Evolutionary conservation across 2,888 invertebrate genomes (phyloP), one percentile per base, ranked within the genome.

Genomic region (Drosophila prostipennis): DNA sequence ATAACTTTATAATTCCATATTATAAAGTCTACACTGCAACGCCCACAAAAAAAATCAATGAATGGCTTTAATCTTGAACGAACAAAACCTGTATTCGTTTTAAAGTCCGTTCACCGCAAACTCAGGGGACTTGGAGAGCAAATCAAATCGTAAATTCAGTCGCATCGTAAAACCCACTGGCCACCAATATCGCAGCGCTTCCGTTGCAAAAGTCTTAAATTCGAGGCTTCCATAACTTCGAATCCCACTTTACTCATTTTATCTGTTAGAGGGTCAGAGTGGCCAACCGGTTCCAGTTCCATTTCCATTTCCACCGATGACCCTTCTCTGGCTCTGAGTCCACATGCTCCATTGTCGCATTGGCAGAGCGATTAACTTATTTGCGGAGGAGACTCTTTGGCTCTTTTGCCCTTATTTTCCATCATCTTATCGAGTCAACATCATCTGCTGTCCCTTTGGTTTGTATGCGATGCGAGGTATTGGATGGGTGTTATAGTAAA

Each of bases 301-400:
- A 23, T 16, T 8, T 32, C n/a, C n/a, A n/a, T n/a, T n/a, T 23
- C 23, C 23, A 23, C 23, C 2, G 34, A 46, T 34, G n/a, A 16
- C 32, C 13, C 29, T 46, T 10, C 13, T 29, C 6, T 13, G 49
- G 16, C 13, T 29, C 6, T 13, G 49, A n/a, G 10, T 26, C 32
- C 34, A 32, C 48, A 32, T 10, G 36, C 26, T 36, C 64, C 53
- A 65, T 65, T 52, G 59, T 57, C 63, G 67, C 71, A 67, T 75
- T 75, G 69, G 70, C 68, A 76, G 76, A 61, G 82, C 86, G 80
- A 85, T 85, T 81, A 81, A 82, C 77, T 81, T 85, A 81, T 81
- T 81, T 85, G 73, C 75, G 65, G 68, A 72, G 70, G 45, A 64
- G 63, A 49, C 42, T 36, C 46, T 4, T 8, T 34, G 13, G 10